These are phyloP conservation scores for Drosophila setosimentum DNA, from an alignment of 2,888 invertebrate genomes.

Conservation along the genomic window DNA sequence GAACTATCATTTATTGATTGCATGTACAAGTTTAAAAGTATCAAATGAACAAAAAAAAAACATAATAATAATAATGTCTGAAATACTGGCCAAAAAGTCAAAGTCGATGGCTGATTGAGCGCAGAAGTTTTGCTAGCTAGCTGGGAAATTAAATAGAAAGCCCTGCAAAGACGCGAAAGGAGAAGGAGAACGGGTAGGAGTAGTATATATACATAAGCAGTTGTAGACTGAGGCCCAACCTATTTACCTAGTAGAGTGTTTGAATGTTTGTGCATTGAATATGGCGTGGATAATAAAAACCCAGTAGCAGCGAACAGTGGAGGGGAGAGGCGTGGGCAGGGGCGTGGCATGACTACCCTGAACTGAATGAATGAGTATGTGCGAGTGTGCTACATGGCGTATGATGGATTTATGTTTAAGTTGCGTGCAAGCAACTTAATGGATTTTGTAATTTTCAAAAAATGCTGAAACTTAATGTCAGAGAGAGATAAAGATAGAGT, in stretches of 20 bases:
- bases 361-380: slow-evolving; percentile 28
- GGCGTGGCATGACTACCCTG: slow-evolving; percentile 57
- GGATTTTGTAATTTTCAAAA: slow-evolving; percentile 81
- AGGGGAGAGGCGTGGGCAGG: neutral
- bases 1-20: slow-evolving; percentile 69
- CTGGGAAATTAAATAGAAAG: slow-evolving; percentile 80
- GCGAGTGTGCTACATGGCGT: slow-evolving; percentile 75
- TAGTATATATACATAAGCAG: slow-evolving; percentile 8
- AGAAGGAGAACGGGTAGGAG: slow-evolving; percentile 10
- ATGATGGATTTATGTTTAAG: slow-evolving; percentile 83
- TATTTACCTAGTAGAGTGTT: slow-evolving; percentile 82
- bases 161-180: slow-evolving; percentile 49
- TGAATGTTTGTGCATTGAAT: slow-evolving; percentile 80
- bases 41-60: slow-evolving; percentile 25
- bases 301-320: slow-evolving; percentile 40
- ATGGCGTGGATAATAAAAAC: slow-evolving; percentile 76
- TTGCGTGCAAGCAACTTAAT: slow-evolving; percentile 82
- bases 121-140: slow-evolving; percentile 53
- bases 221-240: slow-evolving; percentile 64
- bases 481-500: neutral
- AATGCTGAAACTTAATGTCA: slow-evolving; percentile 58
- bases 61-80: slow-evolving; percentile 8
- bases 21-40: slow-evolving; percentile 49
- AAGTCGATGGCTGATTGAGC: slow-evolving; percentile 61
- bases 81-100: slow-evolving; percentile 33